Conservation (phyloP, 2,113 vertebrate genomes). For the Neotoma lepida region DNA sequence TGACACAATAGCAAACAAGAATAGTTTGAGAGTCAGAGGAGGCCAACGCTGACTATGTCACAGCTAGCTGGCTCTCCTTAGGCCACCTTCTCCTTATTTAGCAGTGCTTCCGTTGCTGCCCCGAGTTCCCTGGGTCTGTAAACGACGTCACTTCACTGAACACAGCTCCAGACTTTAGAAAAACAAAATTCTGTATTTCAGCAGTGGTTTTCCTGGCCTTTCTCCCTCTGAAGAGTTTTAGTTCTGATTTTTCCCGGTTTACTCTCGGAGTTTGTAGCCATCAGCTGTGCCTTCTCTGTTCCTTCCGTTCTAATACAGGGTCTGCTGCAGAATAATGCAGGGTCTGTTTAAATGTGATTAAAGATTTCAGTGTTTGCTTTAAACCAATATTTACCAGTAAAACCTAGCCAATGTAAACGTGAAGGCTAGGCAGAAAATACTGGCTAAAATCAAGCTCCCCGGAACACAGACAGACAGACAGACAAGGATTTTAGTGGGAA, state of each 20-base stretch:
- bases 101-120: conserved; percentile 67
- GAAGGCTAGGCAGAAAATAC: conserved; percentile 73
- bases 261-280: not conserved
- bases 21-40: conserved; percentile 47
- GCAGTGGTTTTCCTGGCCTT: conserved; percentile 66
- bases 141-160: conserved; percentile 70
- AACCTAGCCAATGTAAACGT: conserved; percentile 78
- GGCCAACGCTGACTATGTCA: conserved; percentile 17
- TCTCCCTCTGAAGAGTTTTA: conserved; percentile 59
- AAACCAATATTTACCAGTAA: conserved; percentile 80
- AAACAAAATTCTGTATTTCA: conserved; percentile 72
- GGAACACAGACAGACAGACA: conserved; percentile 53
- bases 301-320: not conserved
- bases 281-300: not conserved
- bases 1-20: conserved; percentile 63
- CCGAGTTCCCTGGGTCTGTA: conserved; percentile 69
- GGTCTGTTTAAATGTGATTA: conserved; percentile 77
- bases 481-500: not conserved
- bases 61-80: not conserved
- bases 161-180: conserved; percentile 72
- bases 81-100: conserved; percentile 65
- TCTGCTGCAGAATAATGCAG: conserved; percentile 58
- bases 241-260: conserved; percentile 57
- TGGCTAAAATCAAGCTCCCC: conserved; percentile 66
- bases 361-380: conserved; percentile 79